These are phyloP conservation scores for Cryptoblepharus egeriae DNA, from an alignment of 2,797 vertebrate species.

Conservation along the genomic window DNA sequence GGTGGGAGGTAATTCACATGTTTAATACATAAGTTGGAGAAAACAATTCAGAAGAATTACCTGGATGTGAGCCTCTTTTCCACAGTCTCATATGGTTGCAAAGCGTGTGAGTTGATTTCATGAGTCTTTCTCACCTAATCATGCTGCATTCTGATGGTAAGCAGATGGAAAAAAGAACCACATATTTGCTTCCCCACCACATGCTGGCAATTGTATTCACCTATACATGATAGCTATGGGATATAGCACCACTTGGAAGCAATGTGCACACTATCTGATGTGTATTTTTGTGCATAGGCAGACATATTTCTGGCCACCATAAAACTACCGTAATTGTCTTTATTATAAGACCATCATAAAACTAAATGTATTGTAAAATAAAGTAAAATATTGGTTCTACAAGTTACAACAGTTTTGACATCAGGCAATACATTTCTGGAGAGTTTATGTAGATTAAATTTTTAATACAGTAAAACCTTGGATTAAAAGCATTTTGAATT, in stretches of 20 bases:
- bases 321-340: not conserved
- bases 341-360: too few relatives aligned
- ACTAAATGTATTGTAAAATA: not conserved
- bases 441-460: not conserved
- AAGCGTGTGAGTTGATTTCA: not conserved
- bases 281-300: too few relatives aligned
- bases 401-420: not conserved
- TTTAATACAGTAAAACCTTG: not conserved
- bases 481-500: too few relatives aligned
- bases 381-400: not conserved
- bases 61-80: not conserved
- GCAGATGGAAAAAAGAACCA: not conserved
- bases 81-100: not conserved
- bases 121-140: not conserved
- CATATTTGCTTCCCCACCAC: not conserved
- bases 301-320: not conserved
- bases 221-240: not conserved
- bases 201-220: not conserved
- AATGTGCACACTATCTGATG: not conserved
- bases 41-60: not conserved
- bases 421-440: not conserved
- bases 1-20: not conserved
- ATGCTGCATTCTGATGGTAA: not conserved
- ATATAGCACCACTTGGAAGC: not conserved
- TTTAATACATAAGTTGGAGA: not conserved